Base-by-base conservation (phyloP, 2,888 invertebrate species). In the Ptychoptera albimana region DNA sequence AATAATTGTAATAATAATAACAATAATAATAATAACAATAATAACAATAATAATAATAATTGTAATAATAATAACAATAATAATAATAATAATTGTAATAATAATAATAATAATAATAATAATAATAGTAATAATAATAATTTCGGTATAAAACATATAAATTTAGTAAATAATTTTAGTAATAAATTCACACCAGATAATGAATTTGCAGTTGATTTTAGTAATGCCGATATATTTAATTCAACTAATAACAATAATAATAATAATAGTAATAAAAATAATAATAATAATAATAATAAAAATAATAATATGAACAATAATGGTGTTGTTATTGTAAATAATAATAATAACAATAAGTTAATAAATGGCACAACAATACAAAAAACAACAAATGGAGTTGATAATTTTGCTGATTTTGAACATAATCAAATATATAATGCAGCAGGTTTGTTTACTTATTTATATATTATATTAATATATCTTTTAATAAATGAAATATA, bases 351-450 rank as follows among this genome's bases (percentile, higher is more conserved):
- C 51, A 46, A 29, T 32, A 48, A 13, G 10, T 39, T 30, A 46
- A 44, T 40, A 45, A 52, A 48, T 45, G 50, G 42, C 37, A 51
- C 53, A 32, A 39, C 37, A 37, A 42, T 31, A n/a, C 2, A 32
- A 11, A 36, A 55, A 53, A 42, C 53, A 58, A 44, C 52, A 57
- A 9, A 11, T 53, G 60, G 61, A 45, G 61, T 64, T 48, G 68
- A 69, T 52, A 72, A 72, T 49, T 79, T 81, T 60, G 80, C 82
- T 44, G 75, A 81, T 63, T 81, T 81, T 57, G 81, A 81, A 55
- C 77, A 79, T 63, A 79, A 79, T 57, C 75, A 77, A 49, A 74
- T 76, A 51, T 80, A 77, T 56, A 73, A 71, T 60, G 70, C 71
- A 50, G 63, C 61, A 53, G 66, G 69, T 70, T 42, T 42, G 34